A percentile compares a stretch with the other conserved stretches of the same genome.
Conservation (phyloP, 2,797 vertebrate species). For the Knipowitschia caucasica region DNA sequence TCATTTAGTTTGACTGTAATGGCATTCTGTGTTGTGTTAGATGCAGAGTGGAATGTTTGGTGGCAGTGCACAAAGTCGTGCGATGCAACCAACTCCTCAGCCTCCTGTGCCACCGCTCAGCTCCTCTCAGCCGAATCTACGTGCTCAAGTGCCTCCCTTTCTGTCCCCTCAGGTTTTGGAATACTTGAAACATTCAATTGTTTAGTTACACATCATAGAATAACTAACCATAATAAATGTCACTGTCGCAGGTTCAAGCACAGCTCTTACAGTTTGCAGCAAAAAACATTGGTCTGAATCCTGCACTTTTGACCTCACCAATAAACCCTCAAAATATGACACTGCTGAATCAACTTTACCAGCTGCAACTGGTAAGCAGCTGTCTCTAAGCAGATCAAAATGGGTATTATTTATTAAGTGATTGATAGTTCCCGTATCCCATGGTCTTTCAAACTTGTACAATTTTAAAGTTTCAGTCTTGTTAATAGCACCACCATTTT, state of each 20-base stretch:
- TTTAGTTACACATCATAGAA: too few species aligned
- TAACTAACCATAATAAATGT: not conserved
- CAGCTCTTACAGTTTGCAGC: constrained; percentile 99
- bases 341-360: constrained; percentile 99
- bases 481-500: constrained; percentile 6
- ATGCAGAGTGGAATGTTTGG: constrained; percentile 99
- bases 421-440: not conserved
- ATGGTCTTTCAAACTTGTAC: not conserved
- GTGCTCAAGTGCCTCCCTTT: constrained; percentile 99
- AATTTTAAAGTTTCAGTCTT: not conserved
- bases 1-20: not conserved
- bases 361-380: constrained; percentile 96
- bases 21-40: constrained; percentile 51
- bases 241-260: constrained; percentile 96
- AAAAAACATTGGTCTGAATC: constrained; percentile 99
- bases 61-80: constrained; percentile 95
- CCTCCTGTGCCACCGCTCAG: constrained; percentile 95
- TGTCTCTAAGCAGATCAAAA: constrained; percentile 4
- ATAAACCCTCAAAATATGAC: constrained; percentile 99
- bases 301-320: constrained; percentile 99
- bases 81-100: constrained; percentile 86
- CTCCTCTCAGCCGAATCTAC: constrained; percentile 99
- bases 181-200: not conserved
- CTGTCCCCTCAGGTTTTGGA: constrained; percentile 82
- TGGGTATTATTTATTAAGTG: not conserved